Conservation (phyloP, 2,797 vertebrate genomes). For the Florisuga fusca region DNA sequence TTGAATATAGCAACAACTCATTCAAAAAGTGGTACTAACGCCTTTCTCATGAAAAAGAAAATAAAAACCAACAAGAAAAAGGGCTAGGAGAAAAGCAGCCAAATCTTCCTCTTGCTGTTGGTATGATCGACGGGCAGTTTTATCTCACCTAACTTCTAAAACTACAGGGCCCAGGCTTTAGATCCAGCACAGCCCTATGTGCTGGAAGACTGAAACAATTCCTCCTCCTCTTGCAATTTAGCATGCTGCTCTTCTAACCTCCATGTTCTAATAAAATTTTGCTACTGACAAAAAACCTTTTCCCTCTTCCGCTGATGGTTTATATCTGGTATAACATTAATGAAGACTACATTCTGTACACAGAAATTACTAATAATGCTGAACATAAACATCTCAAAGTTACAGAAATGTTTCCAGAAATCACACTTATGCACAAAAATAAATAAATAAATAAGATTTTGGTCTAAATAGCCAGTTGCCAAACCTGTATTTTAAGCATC, state of each 20-base stretch:
- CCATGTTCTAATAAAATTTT: background rate
- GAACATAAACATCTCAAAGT: background rate
- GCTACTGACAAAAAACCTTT: background rate
- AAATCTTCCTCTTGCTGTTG: background rate
- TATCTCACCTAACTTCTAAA: background rate
- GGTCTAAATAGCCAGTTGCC: background rate
- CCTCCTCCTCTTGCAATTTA: background rate
- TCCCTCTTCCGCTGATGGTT: background rate
- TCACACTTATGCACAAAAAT: background rate
- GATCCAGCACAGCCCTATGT: background rate
- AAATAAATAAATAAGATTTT: background rate
- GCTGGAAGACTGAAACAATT: background rate
- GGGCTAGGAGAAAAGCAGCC: background rate
- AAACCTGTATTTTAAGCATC: background rate
- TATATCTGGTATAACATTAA: background rate
- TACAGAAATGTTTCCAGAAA: background rate
- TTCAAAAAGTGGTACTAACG: background rate
- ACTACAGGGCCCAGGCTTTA: background rate
- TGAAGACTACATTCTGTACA: background rate
- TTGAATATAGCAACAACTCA: background rate
- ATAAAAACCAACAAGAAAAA: background rate
- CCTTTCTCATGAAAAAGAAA: background rate
- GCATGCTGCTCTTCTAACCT: background rate
- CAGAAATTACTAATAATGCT: background rate
- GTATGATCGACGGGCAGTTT: background rate